Evolutionary conservation across 1,140 invertebrate genomes (phyloP), one percentile per base, ranked within the genome.

Genomic region (Lasioglossum baleicum): DNA sequence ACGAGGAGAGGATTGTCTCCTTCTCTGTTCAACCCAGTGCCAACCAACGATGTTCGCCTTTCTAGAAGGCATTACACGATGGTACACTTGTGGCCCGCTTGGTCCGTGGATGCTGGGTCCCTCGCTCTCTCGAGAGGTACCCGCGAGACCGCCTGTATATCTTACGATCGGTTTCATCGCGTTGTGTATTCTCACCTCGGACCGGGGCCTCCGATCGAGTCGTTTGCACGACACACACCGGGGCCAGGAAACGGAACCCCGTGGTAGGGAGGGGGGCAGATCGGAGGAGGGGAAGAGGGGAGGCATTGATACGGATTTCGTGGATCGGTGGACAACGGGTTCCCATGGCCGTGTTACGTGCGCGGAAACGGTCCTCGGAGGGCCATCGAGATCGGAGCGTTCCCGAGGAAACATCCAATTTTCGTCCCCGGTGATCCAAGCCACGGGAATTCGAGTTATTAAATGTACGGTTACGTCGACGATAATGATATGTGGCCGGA

Each of bases 81-180:
- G 35, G 83, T 88, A 88, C 85, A 87, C 84, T 90, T 86, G 83
- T 81, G 84, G 83, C 69, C 74, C 35, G 56, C 56, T 58, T 20
- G 76, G 65, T 58, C 51, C 65, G 81, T 82, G 82, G 86, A 85
- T 88, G 85, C 87, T 86, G 87, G 53, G 31, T 35, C 20, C 56
- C 56, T 58, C 56, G 56, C 15, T 20, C 13, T 70, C 65, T 48
- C 70, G 76, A 15, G 58, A 70, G 76, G 48, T 74, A 56, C 26
- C 53, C 77, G 76, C 81, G 80, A 20, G 56, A 74, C 58, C 72
- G 73, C 76, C 66, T 75, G 66, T 85, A 81, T 84, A 83, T 85
- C 88, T 90, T 83, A 78, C 84, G 83, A 90, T 90, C 87, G 84
- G 85, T 88, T 88, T 90, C 88, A 85, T 88, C 88, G 87, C 82